Percentiles rank a stretch among this genome's conserved stretches.
phyloP scores from a whole-genome alignment of 2,113 vertebrate genomes.

The Aix galericulata region DNA sequence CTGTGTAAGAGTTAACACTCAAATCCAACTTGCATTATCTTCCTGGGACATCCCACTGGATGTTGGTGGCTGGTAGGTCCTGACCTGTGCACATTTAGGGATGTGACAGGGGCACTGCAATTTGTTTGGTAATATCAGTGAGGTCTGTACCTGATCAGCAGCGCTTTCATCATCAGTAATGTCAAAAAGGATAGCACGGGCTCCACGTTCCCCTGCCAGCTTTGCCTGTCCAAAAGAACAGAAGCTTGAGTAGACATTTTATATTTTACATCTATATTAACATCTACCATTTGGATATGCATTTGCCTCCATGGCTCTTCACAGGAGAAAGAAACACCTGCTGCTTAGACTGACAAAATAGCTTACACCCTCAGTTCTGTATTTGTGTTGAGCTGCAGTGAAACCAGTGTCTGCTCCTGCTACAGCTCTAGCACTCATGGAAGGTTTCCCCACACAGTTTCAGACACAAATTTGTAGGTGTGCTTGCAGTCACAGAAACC shows the following conservation, averaged over 20 bases:
- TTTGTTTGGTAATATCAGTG: not conserved
- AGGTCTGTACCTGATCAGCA: slow-evolving; percentile 84
- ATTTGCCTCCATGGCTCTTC: not conserved
- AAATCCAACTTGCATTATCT: not conserved
- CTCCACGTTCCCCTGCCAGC: slow-evolving; percentile 92
- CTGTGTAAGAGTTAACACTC: not conserved
- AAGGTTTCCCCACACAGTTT: not conserved
- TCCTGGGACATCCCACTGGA: not conserved
- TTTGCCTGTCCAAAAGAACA: slow-evolving; percentile 83
- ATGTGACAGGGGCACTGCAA: not conserved
- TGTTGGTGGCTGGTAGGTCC: not conserved
- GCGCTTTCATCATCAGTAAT: slow-evolving; percentile 89
- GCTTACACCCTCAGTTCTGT: not conserved
- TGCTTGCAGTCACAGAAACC: not conserved
- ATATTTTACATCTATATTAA: not conserved
- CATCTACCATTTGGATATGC: rapidly evolving
- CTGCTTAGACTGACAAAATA: not conserved
- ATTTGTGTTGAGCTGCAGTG: not conserved
- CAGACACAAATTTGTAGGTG: not conserved
- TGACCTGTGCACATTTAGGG: not conserved
- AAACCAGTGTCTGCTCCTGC: not conserved
- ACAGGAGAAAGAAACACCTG: not conserved
- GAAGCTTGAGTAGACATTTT: not conserved
- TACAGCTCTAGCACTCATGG: rapidly evolving
- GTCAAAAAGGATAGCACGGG: slow-evolving; percentile 94